Evolutionary conservation across 1,140 invertebrate species (phyloP).

Genomic region (Homarus americanus): DNA sequence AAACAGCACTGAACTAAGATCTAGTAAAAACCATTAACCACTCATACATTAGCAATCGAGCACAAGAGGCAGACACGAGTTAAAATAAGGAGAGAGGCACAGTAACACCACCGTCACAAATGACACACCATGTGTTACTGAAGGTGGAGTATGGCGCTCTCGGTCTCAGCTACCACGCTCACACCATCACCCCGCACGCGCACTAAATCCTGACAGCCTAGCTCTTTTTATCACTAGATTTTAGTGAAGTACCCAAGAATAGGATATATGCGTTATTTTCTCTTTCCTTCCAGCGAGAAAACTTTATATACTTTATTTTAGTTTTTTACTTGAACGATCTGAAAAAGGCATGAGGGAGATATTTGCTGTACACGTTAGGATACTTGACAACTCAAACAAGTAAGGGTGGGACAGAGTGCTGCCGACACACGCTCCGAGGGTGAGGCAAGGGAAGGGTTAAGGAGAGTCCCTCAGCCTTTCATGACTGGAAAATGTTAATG

Average conservation of each 20-base stretch:
- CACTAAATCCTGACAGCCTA: neutral
- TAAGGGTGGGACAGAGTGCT: neutral
- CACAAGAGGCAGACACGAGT: neutral
- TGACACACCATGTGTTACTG: conserved; percentile 14
- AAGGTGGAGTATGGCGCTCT: neutral
- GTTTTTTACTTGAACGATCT: neutral
- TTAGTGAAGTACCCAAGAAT: neutral
- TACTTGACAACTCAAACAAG: neutral
- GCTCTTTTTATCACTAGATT: neutral
- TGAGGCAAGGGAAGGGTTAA: neutral
- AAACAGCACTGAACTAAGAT: neutral
- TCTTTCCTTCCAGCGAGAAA: neutral
- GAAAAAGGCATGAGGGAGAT: neutral
- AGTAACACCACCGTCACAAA: neutral
- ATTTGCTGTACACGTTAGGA: neutral
- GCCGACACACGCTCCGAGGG: neutral
- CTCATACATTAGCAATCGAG: neutral
- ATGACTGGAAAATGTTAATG: too few species aligned
- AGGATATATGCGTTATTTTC: neutral
- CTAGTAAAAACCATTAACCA: neutral
- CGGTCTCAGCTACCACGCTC: neutral
- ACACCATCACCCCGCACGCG: neutral
- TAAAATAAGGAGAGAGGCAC: neutral
- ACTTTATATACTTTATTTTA: neutral
- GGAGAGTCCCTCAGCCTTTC: neutral